A percentile compares a stretch with the other conserved stretches of the same genome.
phyloP scores from a whole-genome alignment of 2,888 invertebrate species.

The Phrixothrix hirtus region DNA sequence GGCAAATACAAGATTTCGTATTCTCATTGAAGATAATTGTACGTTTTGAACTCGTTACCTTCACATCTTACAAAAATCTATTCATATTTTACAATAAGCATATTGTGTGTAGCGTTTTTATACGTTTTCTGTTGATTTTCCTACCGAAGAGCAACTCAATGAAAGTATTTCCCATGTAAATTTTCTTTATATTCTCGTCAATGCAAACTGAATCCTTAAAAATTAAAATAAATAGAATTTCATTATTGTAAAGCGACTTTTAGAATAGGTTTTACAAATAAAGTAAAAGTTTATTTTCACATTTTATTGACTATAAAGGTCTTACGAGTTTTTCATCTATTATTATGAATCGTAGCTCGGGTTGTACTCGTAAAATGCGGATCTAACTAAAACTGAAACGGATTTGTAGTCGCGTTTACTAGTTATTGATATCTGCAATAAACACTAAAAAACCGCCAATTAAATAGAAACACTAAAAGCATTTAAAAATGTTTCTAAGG shows the following conservation, averaged over 20 bases:
- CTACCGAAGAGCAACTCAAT: neutral
- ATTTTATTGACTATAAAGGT: conserved; percentile 18
- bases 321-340: conserved; percentile 18
- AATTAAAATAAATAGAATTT: neutral
- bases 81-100: neutral
- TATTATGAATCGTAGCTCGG: conserved; percentile 6
- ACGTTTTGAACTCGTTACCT: too few species aligned
- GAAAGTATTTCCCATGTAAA: neutral
- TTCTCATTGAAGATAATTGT: too few species aligned
- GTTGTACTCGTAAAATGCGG: conserved; percentile 14
- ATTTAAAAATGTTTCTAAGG: neutral
- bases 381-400: conserved; percentile 12
- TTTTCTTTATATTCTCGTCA: neutral
- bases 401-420: too few species aligned
- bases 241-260: neutral
- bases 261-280: conserved; percentile 12
- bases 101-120: neutral
- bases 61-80: neutral
- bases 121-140: neutral
- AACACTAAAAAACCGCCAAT: too few species aligned
- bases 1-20: too few species aligned
- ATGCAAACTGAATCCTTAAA: neutral
- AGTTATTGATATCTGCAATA: too few species aligned
- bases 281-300: conserved; percentile 19
- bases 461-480: neutral